Base-by-base conservation (phyloP, 1,140 invertebrate genomes). In the Agraylea sexmaculata region DNA sequence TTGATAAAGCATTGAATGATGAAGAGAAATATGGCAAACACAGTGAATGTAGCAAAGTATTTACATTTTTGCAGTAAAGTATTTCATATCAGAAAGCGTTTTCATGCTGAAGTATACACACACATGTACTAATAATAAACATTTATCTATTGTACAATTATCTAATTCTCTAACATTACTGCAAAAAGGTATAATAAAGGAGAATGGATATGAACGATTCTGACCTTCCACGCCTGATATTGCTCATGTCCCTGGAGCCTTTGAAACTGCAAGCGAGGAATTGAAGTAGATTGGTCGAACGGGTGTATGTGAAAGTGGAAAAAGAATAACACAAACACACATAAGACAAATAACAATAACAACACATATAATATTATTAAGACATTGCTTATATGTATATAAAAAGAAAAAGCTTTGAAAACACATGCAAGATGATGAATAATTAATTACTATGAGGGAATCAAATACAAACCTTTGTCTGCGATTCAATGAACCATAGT, bases 391-490 rank as follows among this genome's bases (percentile, higher is more conserved):
- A 38, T 28, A 25, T 4, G 4, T 25, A 42, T 36, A 28, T 21
- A 22, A 42, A 22, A 36, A 8, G 22, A 12, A 59, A 50, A 54
- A 53, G 37, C 44, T 42, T 40, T 51, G 39, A 49, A 47, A 42
- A 41, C 36, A 49, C 22, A 15, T 25, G 25, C 23, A 39, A 41
- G 42, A 43, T 21, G 23, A 47, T 42, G 46, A 18, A 50, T 15
- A 40, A 47, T 39, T 27, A 38, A 52, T 49, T 49, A 49, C 42
- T 46, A 37, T 41, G 33, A 52, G 50, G 39, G 42, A 23, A 43
- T 51, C 38, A 39, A 33, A 52, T 60, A 67, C 62, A 59, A 55
- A 78, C 76, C 76, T 78, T 70, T 74, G 75, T 50, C 74, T 71
- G 56, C 75, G 69, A 46, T 57, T 58, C 47, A 71, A 58, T 47